Conservation (phyloP, 2,113 vertebrate species). For the Epinephelus moara region DNA sequence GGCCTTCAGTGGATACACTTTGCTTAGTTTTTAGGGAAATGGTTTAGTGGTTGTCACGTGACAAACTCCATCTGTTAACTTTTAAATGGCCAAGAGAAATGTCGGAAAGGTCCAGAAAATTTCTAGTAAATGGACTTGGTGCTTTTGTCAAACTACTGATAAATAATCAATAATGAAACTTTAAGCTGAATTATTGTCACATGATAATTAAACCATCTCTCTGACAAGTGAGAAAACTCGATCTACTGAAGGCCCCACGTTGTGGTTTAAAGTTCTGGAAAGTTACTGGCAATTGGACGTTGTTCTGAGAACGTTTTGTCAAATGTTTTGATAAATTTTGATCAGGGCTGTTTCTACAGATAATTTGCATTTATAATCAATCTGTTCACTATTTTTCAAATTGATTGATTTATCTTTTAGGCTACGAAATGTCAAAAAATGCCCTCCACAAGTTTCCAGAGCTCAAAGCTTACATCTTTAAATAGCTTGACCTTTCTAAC, state of each 20-base stretch:
- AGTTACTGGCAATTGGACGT: neutral
- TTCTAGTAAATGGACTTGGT: neutral
- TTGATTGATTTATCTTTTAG: too few species aligned
- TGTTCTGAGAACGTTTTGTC: neutral
- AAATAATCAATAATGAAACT: neutral
- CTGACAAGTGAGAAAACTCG: neutral
- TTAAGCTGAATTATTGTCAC: neutral
- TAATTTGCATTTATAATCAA: neutral
- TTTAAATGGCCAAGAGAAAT: too few species aligned
- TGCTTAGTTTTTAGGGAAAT: neutral
- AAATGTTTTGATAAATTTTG: neutral
- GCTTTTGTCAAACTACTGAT: conserved; percentile 20
- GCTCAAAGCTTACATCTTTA: neutral
- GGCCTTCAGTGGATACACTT: too few species aligned
- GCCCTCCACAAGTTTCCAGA: neutral
- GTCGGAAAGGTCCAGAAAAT: neutral
- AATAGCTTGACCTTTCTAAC: neutral
- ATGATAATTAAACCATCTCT: neutral
- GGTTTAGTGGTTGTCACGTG: neutral
- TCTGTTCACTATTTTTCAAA: neutral
- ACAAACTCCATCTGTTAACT: neutral
- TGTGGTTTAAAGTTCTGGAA: neutral
- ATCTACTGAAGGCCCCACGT: neutral
- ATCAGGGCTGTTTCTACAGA: neutral
- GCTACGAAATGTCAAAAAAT: neutral